phyloP scores from a whole-genome alignment of 2,113 vertebrate species.

The Calonectris borealis region DNA sequence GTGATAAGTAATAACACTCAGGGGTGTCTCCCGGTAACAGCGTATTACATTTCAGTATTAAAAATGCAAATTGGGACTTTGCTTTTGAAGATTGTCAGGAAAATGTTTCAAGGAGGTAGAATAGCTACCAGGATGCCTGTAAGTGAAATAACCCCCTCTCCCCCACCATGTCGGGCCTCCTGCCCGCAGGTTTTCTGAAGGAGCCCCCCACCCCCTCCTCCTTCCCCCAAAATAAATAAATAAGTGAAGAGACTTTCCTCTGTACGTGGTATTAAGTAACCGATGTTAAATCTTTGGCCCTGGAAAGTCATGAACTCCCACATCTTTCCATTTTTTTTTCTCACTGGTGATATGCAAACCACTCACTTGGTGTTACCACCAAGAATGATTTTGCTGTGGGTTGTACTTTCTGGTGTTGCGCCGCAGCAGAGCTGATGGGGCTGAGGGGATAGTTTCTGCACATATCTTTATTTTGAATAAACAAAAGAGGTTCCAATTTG shows the following conservation, averaged over 20 bases:
- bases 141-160: background rate
- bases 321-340: background rate
- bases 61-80: slow-evolving; percentile 60
- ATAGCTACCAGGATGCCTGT: background rate
- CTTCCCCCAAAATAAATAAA: slow-evolving; percentile 18
- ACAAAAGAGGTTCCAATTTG: background rate
- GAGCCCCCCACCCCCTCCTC: background rate
- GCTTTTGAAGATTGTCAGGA: slow-evolving; percentile 53
- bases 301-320: background rate
- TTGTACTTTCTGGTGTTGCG: background rate
- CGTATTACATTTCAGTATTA: slow-evolving; percentile 65
- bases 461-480: background rate
- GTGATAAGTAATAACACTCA: slow-evolving; percentile 52
- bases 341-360: background rate
- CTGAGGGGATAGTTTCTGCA: background rate
- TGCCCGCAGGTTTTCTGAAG: slow-evolving; percentile 5
- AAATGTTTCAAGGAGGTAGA: slow-evolving; percentile 26
- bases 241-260: slow-evolving; percentile 23
- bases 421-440: background rate
- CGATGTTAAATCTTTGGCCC: background rate
- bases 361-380: background rate
- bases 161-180: background rate
- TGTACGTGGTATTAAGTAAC: background rate
- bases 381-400: background rate
- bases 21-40: slow-evolving; percentile 66